Evolutionary conservation across 2,888 invertebrate species (phyloP), one percentile per base, ranked within the genome.

Genomic region (Aromia moschata): DNA sequence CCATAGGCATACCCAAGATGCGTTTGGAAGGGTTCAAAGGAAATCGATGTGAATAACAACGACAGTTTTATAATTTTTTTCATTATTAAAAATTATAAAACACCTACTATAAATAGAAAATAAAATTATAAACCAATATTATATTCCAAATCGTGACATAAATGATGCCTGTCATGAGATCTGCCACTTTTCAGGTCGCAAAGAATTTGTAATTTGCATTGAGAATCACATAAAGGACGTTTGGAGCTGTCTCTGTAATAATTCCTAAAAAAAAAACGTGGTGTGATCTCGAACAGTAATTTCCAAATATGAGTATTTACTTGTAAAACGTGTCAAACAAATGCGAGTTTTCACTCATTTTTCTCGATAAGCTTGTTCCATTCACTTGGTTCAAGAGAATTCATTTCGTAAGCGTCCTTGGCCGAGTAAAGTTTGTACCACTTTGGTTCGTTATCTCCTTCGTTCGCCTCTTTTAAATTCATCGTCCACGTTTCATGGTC

Each of bases 401-500:
- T 81, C 90, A 97, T 89, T 72, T 89, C 86, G 78, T 94, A 96
- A 0, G 92, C 90, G 36, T 91, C 88, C 63, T 91, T 84, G 1
- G 93, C 92, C 9, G 92, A 90, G 75, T 95, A 95, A 64, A 94
- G 81, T 79, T 93, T 92, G 77, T 90, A 91, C 94, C 94, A 96
- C 69, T 90, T 89, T 4, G 93, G 93, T 3, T 91, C 84, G 16
- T 65, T 64, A 18, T 58, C 88, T 70, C 89, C 90, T 5, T 90
- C 83, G 81, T 98, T 98, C 0, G 97, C 96, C 78, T 93, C 91
- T 69, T 93, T 92, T 60, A 98, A 81, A 80, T 98, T 94, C 89
- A 96, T 91, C 41, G 94, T 92, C 93, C 95, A 97, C 0, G 93
- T 95, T 80, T 96, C 96, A 77, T 96, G 96, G 80, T 98, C 97